Evolutionary conservation across 2,797 vertebrate species (phyloP), one percentile per base, ranked within the genome.

Genomic region (Etheostoma perlongum): DNA sequence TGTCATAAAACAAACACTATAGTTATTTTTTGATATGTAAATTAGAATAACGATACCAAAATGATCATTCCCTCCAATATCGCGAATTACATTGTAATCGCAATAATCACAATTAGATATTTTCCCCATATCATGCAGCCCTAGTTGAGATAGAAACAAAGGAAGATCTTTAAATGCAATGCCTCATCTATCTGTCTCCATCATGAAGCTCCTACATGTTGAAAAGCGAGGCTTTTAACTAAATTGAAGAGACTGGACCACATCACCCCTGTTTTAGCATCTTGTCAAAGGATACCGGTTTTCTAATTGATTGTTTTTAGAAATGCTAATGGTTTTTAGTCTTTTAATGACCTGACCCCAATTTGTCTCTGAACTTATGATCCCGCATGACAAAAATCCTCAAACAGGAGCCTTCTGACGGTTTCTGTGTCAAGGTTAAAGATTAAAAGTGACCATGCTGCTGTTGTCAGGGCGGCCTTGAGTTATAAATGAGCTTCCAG

Each of bases 401-500:
- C 72, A 69, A 60, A 80, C 54, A 64, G 47, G 42, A 74, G 72
- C 55, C 55, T 69, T 58, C 60, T 40, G 60, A 78, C 74, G 66
- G 44, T 60, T 59, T 60, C 72, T 68, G 19, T 78, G 69, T 76
- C 81, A 84, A 87, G 81, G 83, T 88, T 75, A 76, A 84, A 79
- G 67, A 76, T 66, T 66, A 78, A 85, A 82, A 71, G 76, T 81
- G 82, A 64, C 68, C 55, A 36, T 57, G 61, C 61, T 73, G 76
- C 74, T 73, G 60, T 65, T 74, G 72, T 76, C 66, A n/a, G 47
- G 44, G 25, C 60, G 73, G 9, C n/a, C 15, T 21, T 62, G 57
- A 44, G 44, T 59, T n/a, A 58, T 9, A 67, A 78, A 66, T 15
- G 12, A 58, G 68, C 65, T 60, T 85, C 52, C 67, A 84, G 64